Evolutionary conservation across 2,113 vertebrate species (phyloP).

Genomic region (Rhinogobius similis): DNA sequence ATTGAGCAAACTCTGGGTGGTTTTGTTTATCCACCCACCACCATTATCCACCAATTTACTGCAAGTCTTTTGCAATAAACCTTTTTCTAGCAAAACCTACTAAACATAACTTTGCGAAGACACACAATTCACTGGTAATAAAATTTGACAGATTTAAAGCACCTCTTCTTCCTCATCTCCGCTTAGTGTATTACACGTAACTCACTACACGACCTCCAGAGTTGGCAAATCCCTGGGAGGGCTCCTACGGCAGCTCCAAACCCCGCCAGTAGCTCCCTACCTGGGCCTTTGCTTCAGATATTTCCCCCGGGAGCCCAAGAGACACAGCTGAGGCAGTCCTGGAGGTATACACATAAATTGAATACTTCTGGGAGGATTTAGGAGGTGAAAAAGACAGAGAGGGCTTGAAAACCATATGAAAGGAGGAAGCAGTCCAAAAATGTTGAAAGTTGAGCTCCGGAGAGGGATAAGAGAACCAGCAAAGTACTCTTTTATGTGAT

Average conservation of each 20-base stretch:
- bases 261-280: slow-evolving; percentile 56
- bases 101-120: not conserved
- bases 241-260: slow-evolving; percentile 48
- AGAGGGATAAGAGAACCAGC: slow-evolving; percentile 20
- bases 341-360: slow-evolving; percentile 57
- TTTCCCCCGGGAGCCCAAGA: slow-evolving; percentile 44
- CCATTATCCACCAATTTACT: not conserved
- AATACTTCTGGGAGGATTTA: slow-evolving; percentile 66
- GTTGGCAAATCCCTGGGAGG: slow-evolving; percentile 58
- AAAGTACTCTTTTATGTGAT: slow-evolving; percentile 14
- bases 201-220: slow-evolving; percentile 48
- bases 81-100: not conserved
- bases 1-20: not conserved
- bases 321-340: slow-evolving; percentile 39
- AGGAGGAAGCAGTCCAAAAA: slow-evolving; percentile 21
- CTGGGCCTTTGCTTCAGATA: slow-evolving; percentile 55
- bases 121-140: not conserved
- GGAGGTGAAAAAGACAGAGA: slow-evolving; percentile 32
- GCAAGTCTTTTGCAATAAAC: not conserved
- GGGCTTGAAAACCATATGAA: slow-evolving; percentile 47
- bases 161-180: slow-evolving; percentile 20
- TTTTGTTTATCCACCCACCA: no score
- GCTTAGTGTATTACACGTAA: slow-evolving; percentile 16
- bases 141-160: not conserved
- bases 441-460: slow-evolving; percentile 15